Base-by-base conservation (phyloP, 1,140 invertebrate genomes). In the Palaemon carinicauda region DNA sequence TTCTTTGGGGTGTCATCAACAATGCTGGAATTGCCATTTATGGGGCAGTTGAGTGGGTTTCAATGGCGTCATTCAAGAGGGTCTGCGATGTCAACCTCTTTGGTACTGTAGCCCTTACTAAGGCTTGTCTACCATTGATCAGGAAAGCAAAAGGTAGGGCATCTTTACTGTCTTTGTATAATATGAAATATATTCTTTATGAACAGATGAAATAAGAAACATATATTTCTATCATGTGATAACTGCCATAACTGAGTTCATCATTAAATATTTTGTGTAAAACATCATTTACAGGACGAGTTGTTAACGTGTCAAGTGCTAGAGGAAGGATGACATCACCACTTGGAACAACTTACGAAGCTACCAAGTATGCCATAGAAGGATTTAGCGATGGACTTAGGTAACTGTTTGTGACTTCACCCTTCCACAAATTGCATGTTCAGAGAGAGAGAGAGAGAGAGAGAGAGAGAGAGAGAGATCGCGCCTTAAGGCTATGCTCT, bases 341-440 rank as follows among this genome's bases (percentile, higher is more conserved):
- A 10, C 19, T 60, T 7, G 79, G 79, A 10, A 24, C 79, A 0
- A n/a, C 60, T 15, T 80, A 80, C 56, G 79, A 80, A 17, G n/a
- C 65, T 19, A 21, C 54, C 27, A 80, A 80, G 31, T 69, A 69
- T 56, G 79, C 14, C 56, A 14, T 80, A 15, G 79, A 80, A 29
- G 79, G 14, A 54, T 80, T 80, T 56, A 80, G 54, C 41, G 79
- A 69, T 33, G 54, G 24, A 3, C 79, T 80, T 4, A 80, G 79
- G 79, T 69, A n/a, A 80, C 51, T 79, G 54, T 60, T n/a, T 1
- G 19, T 60, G 24, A 9, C n/a, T 14, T 9, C 3, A 60, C 56
- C n/a, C 17, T 17, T 27, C n/a, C 56, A 19, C 56, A 60, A 1
- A 1, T 27, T 27, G 19, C 1, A 10, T 41, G 41, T 41, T 41